Percentiles rank a stretch among this genome's conserved stretches.
Conservation (phyloP, 2,888 invertebrate species). For the Saturnia japonica region DNA sequence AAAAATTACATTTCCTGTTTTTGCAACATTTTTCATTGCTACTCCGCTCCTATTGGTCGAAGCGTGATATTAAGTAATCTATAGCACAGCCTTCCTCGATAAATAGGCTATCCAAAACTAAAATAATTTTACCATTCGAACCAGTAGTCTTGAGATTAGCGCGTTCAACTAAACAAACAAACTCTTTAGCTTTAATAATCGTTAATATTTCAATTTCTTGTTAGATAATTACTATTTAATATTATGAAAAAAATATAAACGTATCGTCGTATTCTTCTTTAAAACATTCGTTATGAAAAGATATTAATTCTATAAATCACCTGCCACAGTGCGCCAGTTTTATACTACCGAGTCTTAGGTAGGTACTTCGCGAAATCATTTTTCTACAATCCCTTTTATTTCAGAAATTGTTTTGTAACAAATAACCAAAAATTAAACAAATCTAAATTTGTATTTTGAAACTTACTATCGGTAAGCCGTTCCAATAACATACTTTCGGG, state of each 20-base stretch:
- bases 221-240: not conserved
- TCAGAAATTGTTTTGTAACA: not conserved
- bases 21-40: no score
- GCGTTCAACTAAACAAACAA: no score
- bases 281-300: not conserved
- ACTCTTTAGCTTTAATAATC: no score
- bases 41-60: no score
- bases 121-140: no score
- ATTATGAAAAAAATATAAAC: not conserved
- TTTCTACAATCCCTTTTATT: not conserved
- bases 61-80: no score
- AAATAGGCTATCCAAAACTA: no score
- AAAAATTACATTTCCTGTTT: no score
- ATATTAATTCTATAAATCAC: conserved; percentile 4
- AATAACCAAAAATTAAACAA: no score
- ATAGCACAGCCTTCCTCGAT: no score
- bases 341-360: not conserved
- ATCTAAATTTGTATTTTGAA: not conserved
- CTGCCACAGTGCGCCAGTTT: conserved; percentile 1
- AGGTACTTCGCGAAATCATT: not conserved
- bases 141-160: no score
- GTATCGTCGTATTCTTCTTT: not conserved
- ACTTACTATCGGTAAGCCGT: no score
- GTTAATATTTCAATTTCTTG: not conserved
- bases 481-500: not conserved